Evolutionary conservation across 2,888 invertebrate species (phyloP).

Genomic region (Caenorhabditis zanzibari): DNA sequence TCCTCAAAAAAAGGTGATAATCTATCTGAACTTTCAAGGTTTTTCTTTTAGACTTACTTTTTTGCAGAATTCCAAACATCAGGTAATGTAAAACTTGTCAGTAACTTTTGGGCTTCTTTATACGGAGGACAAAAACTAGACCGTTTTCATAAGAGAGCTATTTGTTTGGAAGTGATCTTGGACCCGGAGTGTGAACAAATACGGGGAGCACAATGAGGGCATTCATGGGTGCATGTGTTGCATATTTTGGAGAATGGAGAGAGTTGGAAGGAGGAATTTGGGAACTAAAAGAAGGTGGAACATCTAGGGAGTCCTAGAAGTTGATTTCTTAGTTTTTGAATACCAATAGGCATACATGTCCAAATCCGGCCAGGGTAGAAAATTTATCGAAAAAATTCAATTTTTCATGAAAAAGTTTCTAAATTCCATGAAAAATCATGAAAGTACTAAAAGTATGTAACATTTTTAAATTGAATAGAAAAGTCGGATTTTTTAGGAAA

Average conservation of each 20-base stretch:
- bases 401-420: no score
- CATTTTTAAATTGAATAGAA: no score
- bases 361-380: no score
- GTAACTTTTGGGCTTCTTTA: constrained; percentile 31
- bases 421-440: no score
- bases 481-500: no score
- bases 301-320: no score
- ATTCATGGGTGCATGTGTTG: constrained; percentile 43
- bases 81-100: constrained; percentile 19
- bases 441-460: no score
- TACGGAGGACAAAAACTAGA: constrained; percentile 45
- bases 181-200: constrained; percentile 56
- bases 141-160: constrained; percentile 10
- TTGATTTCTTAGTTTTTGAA: no score
- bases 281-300: neutral
- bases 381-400: no score
- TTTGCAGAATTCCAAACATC: constrained; percentile 12
- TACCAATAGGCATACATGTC: no score
- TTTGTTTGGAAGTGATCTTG: constrained; percentile 52
- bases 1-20: neutral
- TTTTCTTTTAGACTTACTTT: neutral
- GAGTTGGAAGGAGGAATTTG: constrained; percentile 3
- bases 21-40: neutral
- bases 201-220: constrained; percentile 17
- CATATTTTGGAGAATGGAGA: constrained; percentile 26